Evolutionary conservation across 2,797 vertebrate genomes (phyloP), one percentile per base, ranked within the genome.

Genomic region (Epinephelus awoara): DNA sequence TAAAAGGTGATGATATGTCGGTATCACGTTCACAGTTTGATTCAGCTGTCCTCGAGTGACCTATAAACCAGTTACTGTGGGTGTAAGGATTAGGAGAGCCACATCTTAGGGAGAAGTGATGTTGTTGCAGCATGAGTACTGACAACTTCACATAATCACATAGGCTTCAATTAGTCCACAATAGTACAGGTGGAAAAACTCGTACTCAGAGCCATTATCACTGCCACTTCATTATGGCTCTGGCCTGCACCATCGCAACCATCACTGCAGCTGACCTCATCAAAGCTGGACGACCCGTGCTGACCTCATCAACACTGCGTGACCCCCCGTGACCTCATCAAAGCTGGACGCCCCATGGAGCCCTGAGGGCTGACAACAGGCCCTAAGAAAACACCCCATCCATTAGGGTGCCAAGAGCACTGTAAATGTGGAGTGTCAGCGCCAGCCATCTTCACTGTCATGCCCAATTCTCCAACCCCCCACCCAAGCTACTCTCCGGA

Each of bases 321-420:
- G 93, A 94, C 95, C 95, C 90, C 72, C 74, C 21, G 61, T 91
- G 94, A 95, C 94, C 96, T 95, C 93, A 94, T 96, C 96, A 96
- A 96, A 95, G 94, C 92, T 81, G 91, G 94, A 94, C 85, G 82
- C 83, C 94, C 94, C 79, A 21, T 57, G 51, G 93, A 94, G 93
- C 89, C 85, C 84, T 42, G 52, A 87, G 84, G 89, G 92, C 84
- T 76, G 90, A 90, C 83, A 67, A 91, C 89, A 75, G 85, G 83
- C 83, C 82, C 80, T 88, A 89, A 93, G 91, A 94, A 94, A 94
- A 90, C 89, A 87, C 88, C 85, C 89, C 95, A 94, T 94, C 93
- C 94, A 93, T 95, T 94, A 95, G 89, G 91, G 89, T 92, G 92
- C 91, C 91, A 92, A 88, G 87, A 93, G 83, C 91, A 92, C 91